Evolutionary conservation across 2,888 invertebrate genomes (phyloP), one percentile per base, ranked within the genome.

Genomic region (Cistogaster globosa): DNA sequence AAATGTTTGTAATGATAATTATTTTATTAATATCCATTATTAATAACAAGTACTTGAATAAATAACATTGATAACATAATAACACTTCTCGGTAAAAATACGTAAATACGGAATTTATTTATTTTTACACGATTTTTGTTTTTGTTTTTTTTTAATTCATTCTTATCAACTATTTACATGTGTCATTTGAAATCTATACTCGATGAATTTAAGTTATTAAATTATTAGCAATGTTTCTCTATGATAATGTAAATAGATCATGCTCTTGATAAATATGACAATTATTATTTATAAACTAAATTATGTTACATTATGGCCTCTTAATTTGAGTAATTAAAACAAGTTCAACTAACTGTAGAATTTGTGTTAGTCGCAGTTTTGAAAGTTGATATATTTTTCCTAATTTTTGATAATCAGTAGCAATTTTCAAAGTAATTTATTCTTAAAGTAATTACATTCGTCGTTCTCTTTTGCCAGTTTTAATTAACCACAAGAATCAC

Each of bases 11-110:
- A 18, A 32, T 32, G 58, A 16, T 57, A 58, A 18, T 55, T 32
- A 45, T 18, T 38, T 14, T 36, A 74, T 53, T 51, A n/a, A n/a
- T 65, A 18, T 18, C 26, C 60, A 77, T 45, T 67, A 51, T 16
- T 57, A 67, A 48, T 26, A 42, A 11, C 42, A 75, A 65, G 26
- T 75, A 32, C 26, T 26, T 11, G 8, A 42, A 60, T 36, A 38
- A 72, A 67, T 76, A 67, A 57, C 42, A 80, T 57, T 69, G 69
- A 83, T 68, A 78, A 32, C 6, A 32, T 60, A 22, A 58, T 68
- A 60, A 26, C 38, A 42, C 18, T 74, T 75, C 60, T 38, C n/a
- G 38, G 57, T 38, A 51, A 42, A 74, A 38, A 5, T 7, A 7
- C 2, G 6, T 32, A 7, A 2, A 32, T 8, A 32, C 32, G 32